phyloP scores from a whole-genome alignment of 2,888 invertebrate genomes.

The Agriotes lineatus region DNA sequence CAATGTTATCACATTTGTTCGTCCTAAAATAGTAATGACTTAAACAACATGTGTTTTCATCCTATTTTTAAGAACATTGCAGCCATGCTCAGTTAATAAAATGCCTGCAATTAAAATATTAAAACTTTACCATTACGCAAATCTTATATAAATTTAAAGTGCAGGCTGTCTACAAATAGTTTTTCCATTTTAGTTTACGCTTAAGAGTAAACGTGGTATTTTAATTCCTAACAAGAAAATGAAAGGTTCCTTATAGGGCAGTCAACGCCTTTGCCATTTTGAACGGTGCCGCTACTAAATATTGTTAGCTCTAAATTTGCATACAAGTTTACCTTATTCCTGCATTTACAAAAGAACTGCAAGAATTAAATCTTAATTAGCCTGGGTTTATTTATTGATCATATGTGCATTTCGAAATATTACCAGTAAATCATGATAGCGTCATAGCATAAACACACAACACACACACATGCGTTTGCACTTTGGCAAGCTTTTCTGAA shows the following conservation, averaged over 20 bases:
- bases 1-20: too few relatives aligned
- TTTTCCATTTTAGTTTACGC: not conserved
- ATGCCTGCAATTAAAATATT: too few relatives aligned
- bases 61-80: too few relatives aligned
- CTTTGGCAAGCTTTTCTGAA: too few relatives aligned
- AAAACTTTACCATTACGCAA: too few relatives aligned
- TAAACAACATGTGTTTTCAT: too few relatives aligned
- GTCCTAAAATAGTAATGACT: too few relatives aligned
- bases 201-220: not conserved
- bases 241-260: conserved; percentile 15
- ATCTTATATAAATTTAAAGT: too few relatives aligned
- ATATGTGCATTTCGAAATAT: not conserved
- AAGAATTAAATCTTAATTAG: conserved; percentile 6
- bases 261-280: conserved; percentile 16
- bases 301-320: conserved; percentile 12
- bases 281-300: conserved; percentile 3
- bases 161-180: not conserved
- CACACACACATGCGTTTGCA: too few relatives aligned
- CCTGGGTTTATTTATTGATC: conserved; percentile 1
- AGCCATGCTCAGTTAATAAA: too few relatives aligned
- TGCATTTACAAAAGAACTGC: conserved; percentile 5
- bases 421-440: not conserved
- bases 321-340: conserved; percentile 24
- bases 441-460: not conserved
- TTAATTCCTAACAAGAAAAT: conserved; percentile 5